These are phyloP conservation scores for Rhingia rostrata DNA, from an alignment of 2,888 invertebrate species.

Conservation along the genomic window DNA sequence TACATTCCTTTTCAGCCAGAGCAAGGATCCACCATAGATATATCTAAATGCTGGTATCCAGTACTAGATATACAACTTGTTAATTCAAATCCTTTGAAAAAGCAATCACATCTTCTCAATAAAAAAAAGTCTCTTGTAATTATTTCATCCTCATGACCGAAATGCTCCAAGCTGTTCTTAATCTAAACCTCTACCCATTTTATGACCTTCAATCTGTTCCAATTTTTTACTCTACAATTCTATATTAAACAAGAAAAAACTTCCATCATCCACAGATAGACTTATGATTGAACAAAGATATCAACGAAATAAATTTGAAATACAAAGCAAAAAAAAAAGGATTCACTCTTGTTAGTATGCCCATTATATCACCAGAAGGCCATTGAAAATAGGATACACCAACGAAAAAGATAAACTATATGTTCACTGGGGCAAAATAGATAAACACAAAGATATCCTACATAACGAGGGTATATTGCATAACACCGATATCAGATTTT, in stretches of 20 bases:
- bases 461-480: constrained; percentile 46
- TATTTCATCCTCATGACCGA: not conserved
- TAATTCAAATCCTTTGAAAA: too few species aligned
- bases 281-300: constrained; percentile 42
- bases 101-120: too few species aligned
- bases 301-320: constrained; percentile 8
- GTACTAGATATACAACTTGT: too few species aligned
- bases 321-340: not conserved
- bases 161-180: not conserved
- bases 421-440: constrained; percentile 56
- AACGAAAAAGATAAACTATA: constrained; percentile 51
- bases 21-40: too few species aligned
- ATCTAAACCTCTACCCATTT: not conserved
- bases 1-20: too few species aligned
- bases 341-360: constrained; percentile 41
- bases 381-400: constrained; percentile 28
- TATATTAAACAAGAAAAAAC: not conserved
- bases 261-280: constrained; percentile 25
- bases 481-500: constrained; percentile 58
- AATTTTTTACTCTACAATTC: not conserved
- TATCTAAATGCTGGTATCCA: too few species aligned
- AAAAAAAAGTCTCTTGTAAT: not conserved
- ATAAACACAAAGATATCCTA: constrained; percentile 33
- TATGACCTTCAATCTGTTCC: constrained; percentile 24
- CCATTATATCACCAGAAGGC: constrained; percentile 47